Conservation (phyloP, 2,113 vertebrate genomes). For the Tympanuchus pallidicinctus region DNA sequence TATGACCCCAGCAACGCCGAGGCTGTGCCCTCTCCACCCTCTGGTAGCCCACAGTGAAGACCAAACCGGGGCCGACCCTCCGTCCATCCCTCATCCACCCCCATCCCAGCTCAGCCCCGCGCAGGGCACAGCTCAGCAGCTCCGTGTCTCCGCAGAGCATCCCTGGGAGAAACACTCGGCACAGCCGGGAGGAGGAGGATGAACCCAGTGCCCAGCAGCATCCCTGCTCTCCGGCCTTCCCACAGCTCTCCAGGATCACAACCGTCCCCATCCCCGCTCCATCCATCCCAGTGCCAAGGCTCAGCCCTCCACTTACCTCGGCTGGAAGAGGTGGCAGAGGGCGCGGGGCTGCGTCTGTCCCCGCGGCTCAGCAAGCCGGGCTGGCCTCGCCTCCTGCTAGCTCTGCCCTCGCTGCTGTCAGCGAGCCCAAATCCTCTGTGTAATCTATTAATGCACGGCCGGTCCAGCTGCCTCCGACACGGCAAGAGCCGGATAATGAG, state of each 20-base stretch:
- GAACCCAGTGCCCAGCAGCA: neutral
- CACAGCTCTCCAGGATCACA: rapidly evolving
- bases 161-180: neutral
- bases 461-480: slow-evolving; percentile 53
- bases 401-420: neutral
- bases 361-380: neutral
- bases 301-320: neutral
- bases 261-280: neutral
- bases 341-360: neutral
- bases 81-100: neutral
- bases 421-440: slow-evolving; percentile 39
- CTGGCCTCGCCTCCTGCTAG: slow-evolving; percentile 23
- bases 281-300: neutral
- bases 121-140: neutral
- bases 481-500: slow-evolving; percentile 18
- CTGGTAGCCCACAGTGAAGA: rapidly evolving
- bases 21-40: neutral
- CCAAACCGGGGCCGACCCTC: rapidly evolving
- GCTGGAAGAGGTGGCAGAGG: neutral
- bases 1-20: neutral
- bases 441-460: slow-evolving; percentile 66
- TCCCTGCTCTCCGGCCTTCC: neutral
- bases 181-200: rapidly evolving
- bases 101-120: neutral
- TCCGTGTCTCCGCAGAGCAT: neutral